phyloP scores from a whole-genome alignment of 1,140 invertebrate genomes.

The Pygmarrhopalites habei region DNA sequence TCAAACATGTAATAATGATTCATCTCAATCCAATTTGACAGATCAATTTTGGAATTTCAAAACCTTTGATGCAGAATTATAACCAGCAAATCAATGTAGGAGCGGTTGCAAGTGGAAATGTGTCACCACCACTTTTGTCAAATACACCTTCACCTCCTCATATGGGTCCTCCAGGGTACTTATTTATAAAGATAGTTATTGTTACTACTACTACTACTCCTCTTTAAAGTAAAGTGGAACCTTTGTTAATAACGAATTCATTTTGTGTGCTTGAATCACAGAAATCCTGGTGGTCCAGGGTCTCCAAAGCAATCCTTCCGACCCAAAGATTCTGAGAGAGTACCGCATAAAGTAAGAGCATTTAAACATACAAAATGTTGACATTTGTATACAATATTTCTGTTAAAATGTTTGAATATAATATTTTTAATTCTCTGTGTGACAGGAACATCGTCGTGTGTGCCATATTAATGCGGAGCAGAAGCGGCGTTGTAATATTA shows the following conservation, averaged over 20 bases:
- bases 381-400: too few species aligned
- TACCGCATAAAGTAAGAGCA: conserved; percentile 39
- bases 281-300: conserved; percentile 37
- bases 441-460: conserved; percentile 60
- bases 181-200: too few species aligned
- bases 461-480: conserved; percentile 96
- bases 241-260: too few species aligned
- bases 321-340: conserved; percentile 42
- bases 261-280: too few species aligned
- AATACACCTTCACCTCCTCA: conserved; percentile 37
- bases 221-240: too few species aligned
- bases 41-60: conserved; percentile 36
- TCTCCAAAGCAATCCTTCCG: conserved; percentile 41
- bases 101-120: conserved; percentile 19
- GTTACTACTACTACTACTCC: too few species aligned
- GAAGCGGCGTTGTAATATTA: conserved; percentile 93
- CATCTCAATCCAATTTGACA: too few species aligned
- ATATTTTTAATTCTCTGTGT: conserved; percentile 5
- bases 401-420: too few species aligned
- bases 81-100: conserved; percentile 4
- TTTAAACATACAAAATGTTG: conserved; percentile 1
- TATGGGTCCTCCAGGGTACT: conserved; percentile 35
- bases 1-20: too few species aligned
- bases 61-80: conserved; percentile 22
- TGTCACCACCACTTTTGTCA: conserved; percentile 34